Base-by-base conservation (phyloP, 2,888 invertebrate genomes). In the Eupeodes latifasciatus region DNA sequence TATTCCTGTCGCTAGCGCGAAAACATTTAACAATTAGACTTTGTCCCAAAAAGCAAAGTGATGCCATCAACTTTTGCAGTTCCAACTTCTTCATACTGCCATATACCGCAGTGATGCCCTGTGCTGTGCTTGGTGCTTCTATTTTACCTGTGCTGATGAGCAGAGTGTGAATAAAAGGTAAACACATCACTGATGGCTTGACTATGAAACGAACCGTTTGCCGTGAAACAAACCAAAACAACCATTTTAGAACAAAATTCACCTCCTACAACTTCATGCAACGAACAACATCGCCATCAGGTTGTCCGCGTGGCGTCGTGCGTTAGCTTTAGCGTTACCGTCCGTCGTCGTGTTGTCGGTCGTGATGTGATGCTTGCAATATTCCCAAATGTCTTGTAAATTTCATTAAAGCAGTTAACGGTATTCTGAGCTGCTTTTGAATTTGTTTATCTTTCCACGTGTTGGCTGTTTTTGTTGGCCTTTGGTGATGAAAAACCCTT, bases 361-460 rank as follows among this genome's bases (percentile, higher is more conserved):
- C 40, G 40, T 40, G 40, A 14, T 27, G 40, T 40, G 40, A 14
- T 27, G 66, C 27, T 27, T 66, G 47, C 66, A 62, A 55, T 85
- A 81, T 77, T 78, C 88, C 76, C 88, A 74, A 81, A 81, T 85
- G 81, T 74, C 86, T 78, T 85, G 88, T 88, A 78, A 85, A 88
- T 85, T 81, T 85, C 78, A 85, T 88, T 85, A 88, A 88, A 75
- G 78, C 81, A 81, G 88, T 85, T 81, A 75, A 88, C 87, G 78
- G 71, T 34, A 62, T 78, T 71, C 75, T 74, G 71, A 19, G 81
- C 47, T 64, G 74, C 55, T 66, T 27, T 77, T 59, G 85, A 75
- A 85, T 81, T 78, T 88, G 85, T 88, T 88, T 88, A 78, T 47
- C 78, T 74, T 76, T 64, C 12, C 16, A 36, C 62, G 74, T 61